phyloP scores from a whole-genome alignment of 2,797 vertebrate genomes.

The Melanotaenia parkinsoni region DNA sequence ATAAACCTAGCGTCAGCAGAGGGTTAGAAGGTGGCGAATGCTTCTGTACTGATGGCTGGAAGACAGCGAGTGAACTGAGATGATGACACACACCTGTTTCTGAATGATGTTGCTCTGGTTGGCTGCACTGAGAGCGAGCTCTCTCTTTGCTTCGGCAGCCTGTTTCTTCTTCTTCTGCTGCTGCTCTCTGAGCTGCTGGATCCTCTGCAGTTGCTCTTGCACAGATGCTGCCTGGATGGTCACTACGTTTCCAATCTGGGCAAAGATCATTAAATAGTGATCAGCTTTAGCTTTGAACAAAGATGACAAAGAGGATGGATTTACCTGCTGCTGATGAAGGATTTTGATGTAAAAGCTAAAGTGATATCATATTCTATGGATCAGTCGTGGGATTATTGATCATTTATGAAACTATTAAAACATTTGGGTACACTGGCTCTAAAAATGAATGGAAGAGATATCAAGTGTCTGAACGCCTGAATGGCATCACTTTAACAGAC shows the following conservation, averaged over 20 bases:
- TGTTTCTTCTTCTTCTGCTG: conserved; percentile 95
- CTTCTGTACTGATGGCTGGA: conserved; percentile 32
- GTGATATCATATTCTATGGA: neutral
- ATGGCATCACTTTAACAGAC: neutral
- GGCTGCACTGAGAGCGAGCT: conserved; percentile 89
- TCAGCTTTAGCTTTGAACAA: neutral
- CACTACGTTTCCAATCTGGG: conserved; percentile 90
- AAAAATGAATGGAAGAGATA: no score
- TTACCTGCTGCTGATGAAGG: neutral
- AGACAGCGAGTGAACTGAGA: conserved; percentile 2
- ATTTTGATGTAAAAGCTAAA: neutral
- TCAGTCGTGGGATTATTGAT: neutral
- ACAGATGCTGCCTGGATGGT: conserved; percentile 94
- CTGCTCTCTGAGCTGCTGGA: conserved; percentile 95
- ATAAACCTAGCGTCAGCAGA: conserved; percentile 23
- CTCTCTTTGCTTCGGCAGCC: conserved; percentile 90
- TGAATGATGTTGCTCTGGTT: conserved; percentile 96
- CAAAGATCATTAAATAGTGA: conserved; percentile 1
- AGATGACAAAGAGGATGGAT: neutral
- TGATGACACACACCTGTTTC: conserved; percentile 86
- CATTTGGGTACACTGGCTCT: neutral
- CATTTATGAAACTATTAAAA: conserved; percentile 1
- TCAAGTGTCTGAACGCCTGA: no score
- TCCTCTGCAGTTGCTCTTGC: conserved; percentile 94
- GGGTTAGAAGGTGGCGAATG: conserved; percentile 6